Evolutionary conservation across 2,888 invertebrate genomes (phyloP).

Genomic region (Dicroscelio sp.): DNA sequence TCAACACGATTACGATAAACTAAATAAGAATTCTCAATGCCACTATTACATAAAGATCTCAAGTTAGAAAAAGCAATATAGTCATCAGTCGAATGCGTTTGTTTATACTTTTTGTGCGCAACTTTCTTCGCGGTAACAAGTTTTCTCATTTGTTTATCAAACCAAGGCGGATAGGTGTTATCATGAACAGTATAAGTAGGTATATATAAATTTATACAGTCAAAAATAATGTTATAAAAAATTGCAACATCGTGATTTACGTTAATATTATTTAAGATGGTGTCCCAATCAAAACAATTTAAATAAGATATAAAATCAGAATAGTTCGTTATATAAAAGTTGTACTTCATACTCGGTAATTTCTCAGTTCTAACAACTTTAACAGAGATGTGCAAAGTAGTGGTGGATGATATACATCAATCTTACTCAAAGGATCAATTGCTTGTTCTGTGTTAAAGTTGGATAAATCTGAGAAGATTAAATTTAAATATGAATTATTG

Average conservation of each 20-base stretch:
- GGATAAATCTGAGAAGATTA: neutral
- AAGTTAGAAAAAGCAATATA: neutral
- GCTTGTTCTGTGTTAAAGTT: neutral
- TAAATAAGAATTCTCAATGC: neutral
- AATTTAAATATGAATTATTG: conserved; percentile 6
- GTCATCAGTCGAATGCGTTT: too few species aligned
- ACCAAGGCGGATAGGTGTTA: too few species aligned
- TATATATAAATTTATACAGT: too few species aligned
- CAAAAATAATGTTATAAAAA: too few species aligned
- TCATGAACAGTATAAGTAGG: too few species aligned
- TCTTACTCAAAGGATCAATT: neutral
- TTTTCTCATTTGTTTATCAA: too few species aligned
- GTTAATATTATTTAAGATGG: too few species aligned
- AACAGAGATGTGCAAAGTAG: conserved; percentile 1
- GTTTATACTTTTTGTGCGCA: too few species aligned
- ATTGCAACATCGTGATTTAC: too few species aligned
- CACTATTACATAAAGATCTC: neutral
- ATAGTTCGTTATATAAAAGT: neutral
- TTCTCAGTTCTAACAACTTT: neutral
- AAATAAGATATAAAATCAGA: too few species aligned
- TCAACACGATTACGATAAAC: neutral
- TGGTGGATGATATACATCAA: conserved; percentile 7
- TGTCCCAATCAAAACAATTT: too few species aligned
- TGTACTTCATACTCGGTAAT: neutral
- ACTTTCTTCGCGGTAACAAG: too few species aligned